A percentile compares a stretch with the other conserved stretches of the same genome.
Evolutionary conservation across 2,888 invertebrate species (phyloP).

Genomic region (Hemistola chrysoprasaria): DNA sequence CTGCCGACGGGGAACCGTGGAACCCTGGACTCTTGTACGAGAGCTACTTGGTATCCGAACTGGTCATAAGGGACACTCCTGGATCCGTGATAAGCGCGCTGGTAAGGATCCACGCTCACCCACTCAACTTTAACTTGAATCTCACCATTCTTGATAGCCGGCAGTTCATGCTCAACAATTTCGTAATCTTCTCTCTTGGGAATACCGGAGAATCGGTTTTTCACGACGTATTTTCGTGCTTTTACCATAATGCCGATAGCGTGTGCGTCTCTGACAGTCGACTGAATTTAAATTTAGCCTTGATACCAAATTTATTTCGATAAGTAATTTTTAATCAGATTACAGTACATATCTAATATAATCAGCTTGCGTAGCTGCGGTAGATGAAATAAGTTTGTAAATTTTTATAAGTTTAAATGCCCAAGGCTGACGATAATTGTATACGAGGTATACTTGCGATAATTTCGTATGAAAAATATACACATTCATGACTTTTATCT

Average conservation of each 20-base stretch:
- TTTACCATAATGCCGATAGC: constrained; percentile 60
- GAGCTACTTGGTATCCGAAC: constrained; percentile 41
- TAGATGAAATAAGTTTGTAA: too few relatives aligned
- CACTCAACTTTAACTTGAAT: constrained; percentile 49
- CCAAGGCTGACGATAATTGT: too few relatives aligned
- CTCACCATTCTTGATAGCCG: constrained; percentile 81
- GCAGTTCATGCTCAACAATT: constrained; percentile 83
- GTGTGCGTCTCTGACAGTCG: constrained; percentile 28
- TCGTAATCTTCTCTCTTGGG: constrained; percentile 83
- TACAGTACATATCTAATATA: too few relatives aligned
- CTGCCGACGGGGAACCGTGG: constrained; percentile 82
- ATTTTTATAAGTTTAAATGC: too few relatives aligned
- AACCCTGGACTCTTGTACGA: constrained; percentile 60
- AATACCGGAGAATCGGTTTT: constrained; percentile 79
- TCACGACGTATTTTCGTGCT: constrained; percentile 81
- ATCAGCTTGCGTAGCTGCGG: constrained; percentile 8
- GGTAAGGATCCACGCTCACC: constrained; percentile 57
- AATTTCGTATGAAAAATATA: too few relatives aligned
- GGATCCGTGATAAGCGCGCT: constrained; percentile 37
- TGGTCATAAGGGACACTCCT: constrained; percentile 33
- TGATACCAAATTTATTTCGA: constrained; percentile 7
- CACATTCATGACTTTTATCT: too few relatives aligned
- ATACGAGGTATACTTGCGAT: too few relatives aligned
- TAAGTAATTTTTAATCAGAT: constrained; percentile 1
- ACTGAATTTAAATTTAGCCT: constrained; percentile 4